phyloP scores from a whole-genome alignment of 2,797 vertebrate species.

The Cynopterus sphinx region DNA sequence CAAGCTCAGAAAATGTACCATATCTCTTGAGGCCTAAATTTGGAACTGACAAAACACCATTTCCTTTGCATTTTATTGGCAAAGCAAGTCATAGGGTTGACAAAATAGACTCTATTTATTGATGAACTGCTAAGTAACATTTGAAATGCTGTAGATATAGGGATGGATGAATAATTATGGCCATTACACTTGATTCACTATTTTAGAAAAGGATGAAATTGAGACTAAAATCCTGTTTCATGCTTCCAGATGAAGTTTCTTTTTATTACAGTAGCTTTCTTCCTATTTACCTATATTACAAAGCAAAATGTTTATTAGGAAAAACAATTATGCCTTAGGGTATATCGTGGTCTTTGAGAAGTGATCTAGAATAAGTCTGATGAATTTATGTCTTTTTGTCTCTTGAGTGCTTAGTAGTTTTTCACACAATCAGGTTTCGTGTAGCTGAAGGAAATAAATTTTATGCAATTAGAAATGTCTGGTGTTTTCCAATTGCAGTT shows the following conservation, averaged over 20 bases:
- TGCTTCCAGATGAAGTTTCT: neutral
- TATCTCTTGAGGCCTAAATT: neutral
- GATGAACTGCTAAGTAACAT: neutral
- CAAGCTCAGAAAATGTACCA: neutral
- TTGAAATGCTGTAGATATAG: neutral
- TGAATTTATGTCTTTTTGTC: conserved; percentile 26
- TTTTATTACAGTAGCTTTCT: neutral
- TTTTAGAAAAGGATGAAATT: neutral
- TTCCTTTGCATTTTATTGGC: neutral
- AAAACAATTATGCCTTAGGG: neutral
- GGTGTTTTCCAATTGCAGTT: neutral
- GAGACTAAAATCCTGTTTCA: neutral
- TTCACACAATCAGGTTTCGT: conserved; percentile 43
- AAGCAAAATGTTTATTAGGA: neutral
- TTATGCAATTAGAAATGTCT: conserved; percentile 23
- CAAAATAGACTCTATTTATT: neutral
- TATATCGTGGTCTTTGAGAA: neutral
- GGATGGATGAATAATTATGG: neutral
- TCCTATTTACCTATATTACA: neutral
- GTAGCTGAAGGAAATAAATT: neutral
- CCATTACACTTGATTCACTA: neutral
- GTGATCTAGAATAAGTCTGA: neutral
- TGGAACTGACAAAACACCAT: neutral
- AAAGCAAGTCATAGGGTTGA: neutral
- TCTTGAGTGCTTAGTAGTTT: neutral